Evolutionary conservation across 35 echinoderm and acorn worm species (phyloP).

Genomic region (Eucidaris tribuloides): DNA sequence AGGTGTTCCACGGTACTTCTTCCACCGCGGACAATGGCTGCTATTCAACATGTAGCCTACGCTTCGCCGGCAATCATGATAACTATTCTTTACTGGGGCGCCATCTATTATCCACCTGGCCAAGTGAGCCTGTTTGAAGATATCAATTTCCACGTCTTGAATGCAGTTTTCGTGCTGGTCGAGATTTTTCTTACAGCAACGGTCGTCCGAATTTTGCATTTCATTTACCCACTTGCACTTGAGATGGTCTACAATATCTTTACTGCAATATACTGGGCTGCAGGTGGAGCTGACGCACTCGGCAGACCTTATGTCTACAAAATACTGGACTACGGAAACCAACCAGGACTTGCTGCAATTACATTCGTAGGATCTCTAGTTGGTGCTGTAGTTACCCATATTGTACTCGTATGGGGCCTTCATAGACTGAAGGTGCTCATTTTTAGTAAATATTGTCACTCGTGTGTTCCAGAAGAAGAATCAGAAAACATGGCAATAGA

Average conservation of each 20-base stretch:
- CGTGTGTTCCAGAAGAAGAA: too few relatives aligned
- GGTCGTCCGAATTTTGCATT: slow-evolving; percentile 2
- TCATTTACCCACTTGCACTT: slow-evolving; percentile 22
- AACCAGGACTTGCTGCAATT: too few relatives aligned
- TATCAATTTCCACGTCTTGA: slow-evolving; percentile 4
- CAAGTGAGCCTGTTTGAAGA: neutral
- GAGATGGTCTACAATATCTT: slow-evolving; percentile 8
- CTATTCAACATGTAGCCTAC: slow-evolving; percentile 22
- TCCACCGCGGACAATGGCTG: slow-evolving; percentile 1
- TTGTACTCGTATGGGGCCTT: neutral
- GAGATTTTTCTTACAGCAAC: slow-evolving; percentile 11
- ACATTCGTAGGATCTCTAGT: neutral
- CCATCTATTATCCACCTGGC: neutral
- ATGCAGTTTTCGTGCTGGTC: neutral
- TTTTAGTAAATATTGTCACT: too few relatives aligned
- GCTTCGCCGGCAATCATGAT: neutral
- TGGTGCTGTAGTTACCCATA: neutral
- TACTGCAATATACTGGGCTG: slow-evolving; percentile 36
- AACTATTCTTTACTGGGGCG: slow-evolving; percentile 29
- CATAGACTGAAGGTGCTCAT: neutral
- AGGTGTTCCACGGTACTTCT: neutral
- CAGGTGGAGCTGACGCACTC: neutral
- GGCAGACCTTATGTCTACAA: neutral
- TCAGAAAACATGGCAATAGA: too few relatives aligned
- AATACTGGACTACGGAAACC: neutral